Conservation (phyloP, 2,113 vertebrate genomes). For the Oenanthe oenanthe region DNA sequence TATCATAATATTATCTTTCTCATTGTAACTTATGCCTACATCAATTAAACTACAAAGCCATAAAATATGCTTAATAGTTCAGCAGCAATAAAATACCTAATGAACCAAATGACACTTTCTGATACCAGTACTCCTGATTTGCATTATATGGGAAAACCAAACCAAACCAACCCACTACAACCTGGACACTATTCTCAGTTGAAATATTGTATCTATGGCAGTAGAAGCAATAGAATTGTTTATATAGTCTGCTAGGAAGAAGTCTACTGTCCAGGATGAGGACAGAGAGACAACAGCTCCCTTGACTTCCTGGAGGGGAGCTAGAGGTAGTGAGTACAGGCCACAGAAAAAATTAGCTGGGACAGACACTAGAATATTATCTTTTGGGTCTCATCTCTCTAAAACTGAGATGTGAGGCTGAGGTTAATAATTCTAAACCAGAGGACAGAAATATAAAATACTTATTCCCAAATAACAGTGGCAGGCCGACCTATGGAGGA, state of each 20-base stretch:
- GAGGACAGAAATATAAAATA: neutral
- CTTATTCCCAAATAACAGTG: neutral
- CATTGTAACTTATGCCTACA: neutral
- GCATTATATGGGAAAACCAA: neutral
- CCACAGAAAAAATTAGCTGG: neutral
- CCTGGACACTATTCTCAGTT: neutral
- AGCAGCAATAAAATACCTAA: neutral
- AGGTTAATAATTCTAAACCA: neutral
- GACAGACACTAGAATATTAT: neutral
- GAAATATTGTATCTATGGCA: neutral
- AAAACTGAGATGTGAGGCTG: neutral
- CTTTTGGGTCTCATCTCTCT: neutral
- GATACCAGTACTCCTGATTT: neutral
- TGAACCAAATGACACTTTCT: neutral
- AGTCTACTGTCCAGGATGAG: neutral
- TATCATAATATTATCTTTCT: conserved; percentile 29
- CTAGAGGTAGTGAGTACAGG: fast-evolving
- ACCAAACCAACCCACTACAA: neutral
- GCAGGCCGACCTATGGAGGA: neutral
- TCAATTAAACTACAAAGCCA: neutral
- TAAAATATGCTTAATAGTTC: neutral
- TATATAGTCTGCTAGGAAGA: fast-evolving
- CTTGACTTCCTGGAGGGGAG: neutral
- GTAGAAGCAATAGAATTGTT: neutral
- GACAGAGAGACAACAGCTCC: neutral